Conservation (phyloP, 2,888 invertebrate species). For the Parnassius mnemosyne region DNA sequence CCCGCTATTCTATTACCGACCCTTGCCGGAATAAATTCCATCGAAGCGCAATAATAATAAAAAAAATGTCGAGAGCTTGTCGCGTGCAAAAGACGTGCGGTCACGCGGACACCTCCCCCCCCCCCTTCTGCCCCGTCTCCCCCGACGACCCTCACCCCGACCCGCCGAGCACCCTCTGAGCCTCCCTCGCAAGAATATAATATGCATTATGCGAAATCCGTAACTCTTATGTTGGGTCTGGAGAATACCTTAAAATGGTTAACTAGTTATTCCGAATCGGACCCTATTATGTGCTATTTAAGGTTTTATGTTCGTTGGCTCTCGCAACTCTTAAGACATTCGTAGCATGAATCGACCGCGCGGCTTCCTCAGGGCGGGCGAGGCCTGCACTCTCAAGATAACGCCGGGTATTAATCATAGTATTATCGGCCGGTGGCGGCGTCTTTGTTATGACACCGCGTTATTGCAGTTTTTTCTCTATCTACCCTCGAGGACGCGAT, state of each 20-base stretch:
- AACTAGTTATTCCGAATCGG: constrained; percentile 27
- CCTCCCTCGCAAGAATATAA: constrained; percentile 62
- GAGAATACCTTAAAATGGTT: constrained; percentile 64
- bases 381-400: constrained; percentile 78
- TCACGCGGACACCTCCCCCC: constrained; percentile 61
- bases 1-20: constrained; percentile 66
- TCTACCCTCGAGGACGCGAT: constrained; percentile 71
- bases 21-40: constrained; percentile 72
- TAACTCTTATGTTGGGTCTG: constrained; percentile 72
- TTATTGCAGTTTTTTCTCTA: constrained; percentile 79
- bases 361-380: constrained; percentile 53
- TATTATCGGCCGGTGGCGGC: constrained; percentile 74
- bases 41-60: constrained; percentile 80
- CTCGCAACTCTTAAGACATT: constrained; percentile 33
- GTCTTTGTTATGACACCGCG: constrained; percentile 79
- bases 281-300: constrained; percentile 31
- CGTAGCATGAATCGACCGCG: constrained; percentile 31
- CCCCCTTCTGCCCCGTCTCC: constrained; percentile 26
- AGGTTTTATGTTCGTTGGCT: constrained; percentile 25
- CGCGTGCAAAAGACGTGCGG: constrained; percentile 80
- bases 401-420: constrained; percentile 79
- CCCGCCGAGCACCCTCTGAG: constrained; percentile 36
- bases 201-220: constrained; percentile 81
- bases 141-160: constrained; percentile 30
- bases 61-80: constrained; percentile 78